Evolutionary conservation across 2,888 invertebrate genomes (phyloP).

Genomic region (Andrena flavipes): DNA sequence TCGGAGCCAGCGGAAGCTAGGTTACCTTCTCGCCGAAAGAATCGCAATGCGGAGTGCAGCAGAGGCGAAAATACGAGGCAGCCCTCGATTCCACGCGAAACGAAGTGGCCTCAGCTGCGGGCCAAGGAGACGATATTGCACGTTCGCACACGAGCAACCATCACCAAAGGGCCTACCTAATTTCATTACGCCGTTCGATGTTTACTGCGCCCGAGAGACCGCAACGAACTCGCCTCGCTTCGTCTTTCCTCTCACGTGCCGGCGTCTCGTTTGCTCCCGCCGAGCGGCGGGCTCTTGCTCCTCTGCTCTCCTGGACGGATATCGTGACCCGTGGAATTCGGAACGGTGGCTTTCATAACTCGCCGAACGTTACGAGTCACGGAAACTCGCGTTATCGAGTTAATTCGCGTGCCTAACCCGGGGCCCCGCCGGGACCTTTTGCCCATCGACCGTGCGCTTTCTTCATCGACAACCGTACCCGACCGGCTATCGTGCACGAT

Average conservation of each 20-base stretch:
- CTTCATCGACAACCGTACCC: slow-evolving; percentile 6
- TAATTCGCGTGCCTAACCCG: slow-evolving; percentile 29
- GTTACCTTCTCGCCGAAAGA: too few relatives aligned
- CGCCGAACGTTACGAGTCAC: slow-evolving; percentile 47
- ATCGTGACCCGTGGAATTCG: slow-evolving; percentile 47
- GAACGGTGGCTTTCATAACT: slow-evolving; percentile 39
- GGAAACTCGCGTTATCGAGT: slow-evolving; percentile 59
- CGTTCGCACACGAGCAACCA: slow-evolving; percentile 74
- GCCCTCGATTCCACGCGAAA: slow-evolving; percentile 4
- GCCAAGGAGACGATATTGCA: slow-evolving; percentile 34
- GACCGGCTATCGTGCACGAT: background rate
- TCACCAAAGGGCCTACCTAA: slow-evolving; percentile 75
- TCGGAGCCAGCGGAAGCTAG: too few relatives aligned
- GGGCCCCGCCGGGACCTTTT: slow-evolving; percentile 3
- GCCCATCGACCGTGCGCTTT: slow-evolving; percentile 24
- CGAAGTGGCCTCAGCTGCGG: slow-evolving; percentile 1
- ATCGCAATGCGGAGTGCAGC: too few relatives aligned
- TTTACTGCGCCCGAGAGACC: slow-evolving; percentile 58
- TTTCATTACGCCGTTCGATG: slow-evolving; percentile 76
- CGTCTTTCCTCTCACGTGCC: slow-evolving; percentile 37
- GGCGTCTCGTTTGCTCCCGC: background rate
- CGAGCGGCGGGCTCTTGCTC: background rate
- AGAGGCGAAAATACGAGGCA: background rate
- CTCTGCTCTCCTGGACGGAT: slow-evolving; percentile 4
- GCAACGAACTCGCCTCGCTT: slow-evolving; percentile 34